Percentiles rank a stretch among this genome's conserved stretches.
phyloP scores from a whole-genome alignment of 2,888 invertebrate species.

The Odontothrips loti region DNA sequence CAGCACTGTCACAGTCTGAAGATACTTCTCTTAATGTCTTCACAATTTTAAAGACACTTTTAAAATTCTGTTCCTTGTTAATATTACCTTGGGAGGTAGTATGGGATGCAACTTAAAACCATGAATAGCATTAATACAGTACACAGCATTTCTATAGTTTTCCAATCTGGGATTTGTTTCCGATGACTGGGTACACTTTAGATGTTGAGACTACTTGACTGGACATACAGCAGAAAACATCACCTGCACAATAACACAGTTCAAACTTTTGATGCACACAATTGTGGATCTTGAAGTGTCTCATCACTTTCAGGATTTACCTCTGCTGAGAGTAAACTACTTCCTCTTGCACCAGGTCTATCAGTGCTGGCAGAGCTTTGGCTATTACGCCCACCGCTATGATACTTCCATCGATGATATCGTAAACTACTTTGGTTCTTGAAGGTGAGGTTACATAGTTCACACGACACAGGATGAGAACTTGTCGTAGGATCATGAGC shows the following conservation, averaged over 20 bases:
- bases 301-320: not conserved
- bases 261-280: slow-evolving; percentile 3
- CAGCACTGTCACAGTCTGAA: too few species aligned
- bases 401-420: not conserved
- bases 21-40: too few species aligned
- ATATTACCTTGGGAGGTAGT: too few species aligned
- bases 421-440: slow-evolving; percentile 10
- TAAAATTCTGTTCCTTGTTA: too few species aligned
- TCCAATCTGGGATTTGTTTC: too few species aligned
- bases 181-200: not conserved
- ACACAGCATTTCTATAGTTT: not conserved
- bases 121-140: too few species aligned
- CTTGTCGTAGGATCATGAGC: slow-evolving; percentile 3
- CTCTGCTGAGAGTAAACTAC: not conserved
- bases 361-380: slow-evolving; percentile 4
- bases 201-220: not conserved
- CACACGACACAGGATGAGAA: slow-evolving; percentile 4
- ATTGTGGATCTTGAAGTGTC: not conserved
- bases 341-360: not conserved
- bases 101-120: too few species aligned
- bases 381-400: not conserved
- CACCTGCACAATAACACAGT: not conserved
- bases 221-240: not conserved
- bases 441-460: not conserved
- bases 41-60: too few species aligned